phyloP scores from a whole-genome alignment of 1,140 invertebrate species.

The Pseudomyrmex dendroicus region DNA sequence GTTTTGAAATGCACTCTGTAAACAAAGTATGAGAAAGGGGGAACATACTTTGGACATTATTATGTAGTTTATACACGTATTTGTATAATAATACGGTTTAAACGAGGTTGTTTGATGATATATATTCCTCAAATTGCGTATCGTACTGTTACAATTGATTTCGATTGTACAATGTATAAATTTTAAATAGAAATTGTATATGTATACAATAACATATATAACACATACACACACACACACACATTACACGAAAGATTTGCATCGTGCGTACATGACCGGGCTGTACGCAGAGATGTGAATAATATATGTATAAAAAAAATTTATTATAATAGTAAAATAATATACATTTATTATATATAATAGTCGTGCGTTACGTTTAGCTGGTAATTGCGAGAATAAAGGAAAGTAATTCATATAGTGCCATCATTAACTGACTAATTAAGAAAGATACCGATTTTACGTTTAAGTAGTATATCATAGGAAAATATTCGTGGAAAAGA shows the following conservation, averaged over 20 bases:
- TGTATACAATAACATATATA: conserved; percentile 20
- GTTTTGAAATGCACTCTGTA: conserved; percentile 63
- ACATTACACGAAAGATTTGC: conserved; percentile 56
- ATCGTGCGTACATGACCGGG: conserved; percentile 68
- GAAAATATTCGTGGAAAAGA: conserved; percentile 63
- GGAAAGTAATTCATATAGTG: conserved; percentile 82
- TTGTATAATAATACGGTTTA: conserved; percentile 76
- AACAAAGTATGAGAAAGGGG: conserved; percentile 35
- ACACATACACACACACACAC: conserved; percentile 22
- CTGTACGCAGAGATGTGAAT: conserved; percentile 76
- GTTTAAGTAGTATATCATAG: conserved; percentile 71
- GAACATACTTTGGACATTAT: conserved; percentile 70
- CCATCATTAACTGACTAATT: conserved; percentile 83
- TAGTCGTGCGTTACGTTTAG: conserved; percentile 77
- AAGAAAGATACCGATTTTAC: conserved; percentile 72
- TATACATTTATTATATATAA: conserved; percentile 70
- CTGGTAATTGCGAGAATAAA: conserved; percentile 72
- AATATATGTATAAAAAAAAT: conserved; percentile 77
- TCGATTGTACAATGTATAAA: conserved; percentile 75
- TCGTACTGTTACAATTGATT: conserved; percentile 66
- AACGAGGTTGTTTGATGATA: conserved; percentile 68
- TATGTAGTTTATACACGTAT: conserved; percentile 71
- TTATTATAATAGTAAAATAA: conserved; percentile 75
- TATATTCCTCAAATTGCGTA: conserved; percentile 62
- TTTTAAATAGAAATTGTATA: conserved; percentile 65